These are phyloP conservation scores for Cheilosia soror DNA, from an alignment of 2,888 invertebrate species.

Conservation along the genomic window DNA sequence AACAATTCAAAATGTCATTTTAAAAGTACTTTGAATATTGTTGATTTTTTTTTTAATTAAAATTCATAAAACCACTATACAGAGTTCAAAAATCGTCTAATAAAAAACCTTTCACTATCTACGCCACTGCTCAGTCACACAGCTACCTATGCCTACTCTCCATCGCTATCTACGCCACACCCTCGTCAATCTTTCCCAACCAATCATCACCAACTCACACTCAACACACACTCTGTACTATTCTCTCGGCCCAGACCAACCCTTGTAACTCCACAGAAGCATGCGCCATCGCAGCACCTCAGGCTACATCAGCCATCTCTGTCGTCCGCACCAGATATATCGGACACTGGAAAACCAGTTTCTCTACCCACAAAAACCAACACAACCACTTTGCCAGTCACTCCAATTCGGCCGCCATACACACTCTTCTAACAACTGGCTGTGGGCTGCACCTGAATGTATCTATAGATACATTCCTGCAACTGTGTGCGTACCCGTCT, in stretches of 20 bases:
- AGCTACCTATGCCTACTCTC: slow-evolving; percentile 2
- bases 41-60: too few species aligned
- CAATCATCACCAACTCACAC: slow-evolving; percentile 42
- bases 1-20: too few species aligned
- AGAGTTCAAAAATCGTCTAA: not conserved
- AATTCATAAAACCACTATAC: not conserved
- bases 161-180: slow-evolving; percentile 30
- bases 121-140: slow-evolving; percentile 53
- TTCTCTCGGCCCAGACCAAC: slow-evolving; percentile 31
- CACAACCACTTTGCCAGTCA: slow-evolving; percentile 10
- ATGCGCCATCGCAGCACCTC: slow-evolving; percentile 72
- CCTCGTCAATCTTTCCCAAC: slow-evolving; percentile 14
- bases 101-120: not conserved
- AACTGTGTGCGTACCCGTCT: slow-evolving; percentile 55
- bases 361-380: slow-evolving; percentile 42
- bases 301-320: slow-evolving; percentile 62
- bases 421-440: slow-evolving; percentile 41
- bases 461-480: slow-evolving; percentile 31
- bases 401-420: not conserved
- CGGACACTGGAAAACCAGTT: slow-evolving; percentile 55
- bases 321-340: slow-evolving; percentile 38
- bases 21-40: too few species aligned
- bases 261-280: slow-evolving; percentile 39
- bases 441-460: slow-evolving; percentile 49
- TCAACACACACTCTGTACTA: slow-evolving; percentile 18